phyloP scores from a whole-genome alignment of 2,113 vertebrate species.

The Elephantulus edwardii region DNA sequence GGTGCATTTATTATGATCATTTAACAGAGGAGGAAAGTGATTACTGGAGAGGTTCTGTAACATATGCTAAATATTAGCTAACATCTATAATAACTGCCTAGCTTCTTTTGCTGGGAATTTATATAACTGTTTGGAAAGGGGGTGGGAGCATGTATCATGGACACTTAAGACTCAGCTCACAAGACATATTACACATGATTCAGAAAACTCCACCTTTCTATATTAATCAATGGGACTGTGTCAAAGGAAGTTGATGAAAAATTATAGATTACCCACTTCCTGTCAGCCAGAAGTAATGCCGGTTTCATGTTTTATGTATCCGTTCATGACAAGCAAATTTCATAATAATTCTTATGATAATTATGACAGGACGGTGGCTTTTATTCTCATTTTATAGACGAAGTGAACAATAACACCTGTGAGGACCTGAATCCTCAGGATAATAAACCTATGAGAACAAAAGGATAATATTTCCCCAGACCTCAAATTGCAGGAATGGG shows the following conservation, averaged over 20 bases:
- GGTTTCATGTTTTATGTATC: background rate
- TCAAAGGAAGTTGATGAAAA: background rate
- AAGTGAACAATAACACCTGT: background rate
- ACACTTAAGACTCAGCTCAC: background rate
- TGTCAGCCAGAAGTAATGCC: background rate
- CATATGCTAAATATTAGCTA: background rate
- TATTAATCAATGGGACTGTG: background rate
- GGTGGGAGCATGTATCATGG: background rate
- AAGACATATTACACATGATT: background rate
- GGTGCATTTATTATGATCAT: background rate
- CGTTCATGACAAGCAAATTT: background rate
- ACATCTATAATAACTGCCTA: background rate
- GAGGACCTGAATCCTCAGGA: background rate
- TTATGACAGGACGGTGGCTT: background rate
- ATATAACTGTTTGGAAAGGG: background rate
- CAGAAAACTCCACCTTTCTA: background rate
- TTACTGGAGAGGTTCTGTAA: background rate
- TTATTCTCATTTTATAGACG: background rate
- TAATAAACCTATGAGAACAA: background rate
- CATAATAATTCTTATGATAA: background rate
- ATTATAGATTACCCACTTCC: background rate
- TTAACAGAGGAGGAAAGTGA: background rate
- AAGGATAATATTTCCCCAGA: background rate
- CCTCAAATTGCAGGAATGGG: background rate
- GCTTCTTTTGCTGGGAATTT: background rate